Evolutionary conservation across 2,113 vertebrate species (phyloP).

Genomic region (Triplophysa rosa): DNA sequence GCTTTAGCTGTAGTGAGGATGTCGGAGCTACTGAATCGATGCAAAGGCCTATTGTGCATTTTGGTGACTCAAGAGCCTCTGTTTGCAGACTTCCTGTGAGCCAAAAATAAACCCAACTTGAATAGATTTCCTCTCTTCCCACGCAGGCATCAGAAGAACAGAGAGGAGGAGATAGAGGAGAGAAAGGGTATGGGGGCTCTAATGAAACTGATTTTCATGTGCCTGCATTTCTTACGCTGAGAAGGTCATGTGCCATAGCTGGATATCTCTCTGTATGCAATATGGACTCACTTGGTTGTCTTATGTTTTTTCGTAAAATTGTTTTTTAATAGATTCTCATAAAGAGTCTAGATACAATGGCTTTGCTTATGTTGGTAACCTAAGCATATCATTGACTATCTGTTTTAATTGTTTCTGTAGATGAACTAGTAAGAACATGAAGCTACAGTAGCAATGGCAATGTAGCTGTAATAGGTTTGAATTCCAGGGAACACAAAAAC

Average conservation of each 20-base stretch:
- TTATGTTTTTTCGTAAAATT: not conserved
- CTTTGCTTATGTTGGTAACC: not conserved
- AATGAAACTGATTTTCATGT: slow-evolving; percentile 36
- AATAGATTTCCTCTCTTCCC: slow-evolving; percentile 52
- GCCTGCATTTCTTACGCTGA: slow-evolving; percentile 25
- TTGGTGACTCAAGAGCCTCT: slow-evolving; percentile 54
- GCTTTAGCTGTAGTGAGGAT: slow-evolving; percentile 18
- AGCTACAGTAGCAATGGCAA: too few species aligned
- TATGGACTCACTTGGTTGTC: not conserved
- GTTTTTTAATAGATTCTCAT: not conserved
- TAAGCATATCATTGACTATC: not conserved
- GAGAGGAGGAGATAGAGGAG: slow-evolving; percentile 21
- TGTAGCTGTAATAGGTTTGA: too few species aligned
- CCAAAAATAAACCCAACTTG: slow-evolving; percentile 51
- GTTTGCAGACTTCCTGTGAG: slow-evolving; percentile 52
- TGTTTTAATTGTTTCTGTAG: not conserved
- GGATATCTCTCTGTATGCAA: not conserved
- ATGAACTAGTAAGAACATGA: too few species aligned
- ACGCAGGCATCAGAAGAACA: slow-evolving; percentile 37
- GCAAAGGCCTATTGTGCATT: slow-evolving; percentile 48
- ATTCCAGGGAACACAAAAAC: too few species aligned
- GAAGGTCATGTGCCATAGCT: slow-evolving; percentile 30
- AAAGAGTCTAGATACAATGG: not conserved
- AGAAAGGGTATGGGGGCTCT: slow-evolving; percentile 6
- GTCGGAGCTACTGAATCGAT: slow-evolving; percentile 40